Evolutionary conservation across 2,113 vertebrate species (phyloP), one percentile per base, ranked within the genome.

Genomic region (Pionites leucogaster): DNA sequence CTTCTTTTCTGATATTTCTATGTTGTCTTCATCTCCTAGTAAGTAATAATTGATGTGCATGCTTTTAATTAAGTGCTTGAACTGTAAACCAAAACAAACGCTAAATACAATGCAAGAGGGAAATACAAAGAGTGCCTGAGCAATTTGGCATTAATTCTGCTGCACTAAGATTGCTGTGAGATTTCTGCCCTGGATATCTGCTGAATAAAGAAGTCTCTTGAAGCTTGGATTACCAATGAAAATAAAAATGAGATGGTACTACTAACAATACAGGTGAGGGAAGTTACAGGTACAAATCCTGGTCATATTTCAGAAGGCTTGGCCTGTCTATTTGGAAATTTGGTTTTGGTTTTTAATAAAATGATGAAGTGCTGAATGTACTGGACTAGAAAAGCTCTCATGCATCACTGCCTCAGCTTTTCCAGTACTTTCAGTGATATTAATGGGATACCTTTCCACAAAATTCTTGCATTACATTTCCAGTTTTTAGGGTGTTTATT

Each of bases 1-100:
- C 31, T 65, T 90, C 31, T 31, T 82, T 20, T 77, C 39, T 88
- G 52, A 16, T 75, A 69, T 33, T 71, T 77, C 67, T 50, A 2
- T 13, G 23, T 53, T 22, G 4, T 62, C 33, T 82, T 85, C 7
- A 39, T 82, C 25, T 88, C 44, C 39, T 44, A 55, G 10, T 55
- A 85, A 63, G 24, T 71, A 79, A 27, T 77, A 75, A 68, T 39
- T 46, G 16, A 65, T 71, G 13, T 63, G 16, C 9, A 9, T 59
- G n/a, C 57, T 92, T 88, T 78, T 94, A 49, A 85, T 33, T 92
- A 81, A n/a, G 16, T 86, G 49, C 64, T 91, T 69, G 42, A 92
- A 68, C 29, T 64, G 14, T 41, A 49, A 84, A 86, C 11, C 20
- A 64, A 53, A 84, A n/a, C 17, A 33, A 63, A 50, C 55, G 22